These are phyloP conservation scores for Etheostoma cragini DNA, from an alignment of 2,113 vertebrate species.

Conservation along the genomic window DNA sequence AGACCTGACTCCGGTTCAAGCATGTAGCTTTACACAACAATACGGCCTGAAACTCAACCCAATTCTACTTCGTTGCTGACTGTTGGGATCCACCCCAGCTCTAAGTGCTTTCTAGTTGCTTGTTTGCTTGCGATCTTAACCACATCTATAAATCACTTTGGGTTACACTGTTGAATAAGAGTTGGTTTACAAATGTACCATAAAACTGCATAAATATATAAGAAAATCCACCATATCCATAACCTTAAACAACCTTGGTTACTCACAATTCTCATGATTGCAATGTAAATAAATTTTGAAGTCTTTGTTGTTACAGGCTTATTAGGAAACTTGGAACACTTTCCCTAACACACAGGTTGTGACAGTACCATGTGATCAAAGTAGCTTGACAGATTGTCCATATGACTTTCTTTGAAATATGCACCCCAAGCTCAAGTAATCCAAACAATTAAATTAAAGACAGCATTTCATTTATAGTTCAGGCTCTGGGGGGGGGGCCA, in stretches of 20 bases:
- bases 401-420: not conserved
- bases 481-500: not conserved
- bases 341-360: not conserved
- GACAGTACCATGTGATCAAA: not conserved
- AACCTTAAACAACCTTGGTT: not conserved
- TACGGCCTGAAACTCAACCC: not conserved
- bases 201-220: not conserved
- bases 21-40: not conserved
- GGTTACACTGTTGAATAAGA: not conserved
- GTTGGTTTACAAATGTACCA: not conserved
- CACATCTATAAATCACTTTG: not conserved
- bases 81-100: no score
- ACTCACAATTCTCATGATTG: not conserved
- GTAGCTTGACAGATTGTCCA: not conserved
- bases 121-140: not conserved
- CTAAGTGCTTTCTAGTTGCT: not conserved
- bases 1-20: not conserved
- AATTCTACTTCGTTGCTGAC: not conserved
- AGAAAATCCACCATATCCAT: not conserved
- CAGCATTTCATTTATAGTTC: not conserved
- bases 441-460: not conserved
- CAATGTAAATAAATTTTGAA: not conserved
- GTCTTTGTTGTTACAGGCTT: not conserved
- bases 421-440: not conserved
- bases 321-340: not conserved